Conservation (phyloP, 2,888 invertebrate genomes). For the Gryllus longicercus region DNA sequence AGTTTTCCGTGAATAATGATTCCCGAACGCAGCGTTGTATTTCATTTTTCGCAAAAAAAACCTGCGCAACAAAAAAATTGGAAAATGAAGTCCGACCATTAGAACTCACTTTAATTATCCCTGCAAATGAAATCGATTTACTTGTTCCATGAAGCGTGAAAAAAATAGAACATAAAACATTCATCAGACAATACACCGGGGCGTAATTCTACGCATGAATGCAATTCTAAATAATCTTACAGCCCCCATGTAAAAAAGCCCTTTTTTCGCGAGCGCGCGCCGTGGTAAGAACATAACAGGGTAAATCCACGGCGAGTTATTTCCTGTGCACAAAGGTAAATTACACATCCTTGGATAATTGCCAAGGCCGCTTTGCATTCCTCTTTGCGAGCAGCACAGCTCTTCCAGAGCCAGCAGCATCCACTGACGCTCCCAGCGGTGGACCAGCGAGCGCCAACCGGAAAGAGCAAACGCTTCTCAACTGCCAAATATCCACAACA, state of each 20-base stretch:
- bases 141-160: constrained; percentile 8
- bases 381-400: too few species aligned
- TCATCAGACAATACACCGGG: constrained; percentile 17
- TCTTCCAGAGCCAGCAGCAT: too few species aligned
- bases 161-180: constrained; percentile 17
- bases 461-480: too few species aligned
- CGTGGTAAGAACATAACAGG: too few species aligned
- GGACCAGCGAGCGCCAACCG: too few species aligned
- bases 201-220: constrained; percentile 3
- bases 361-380: too few species aligned
- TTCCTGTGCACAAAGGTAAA: too few species aligned
- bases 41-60: not conserved
- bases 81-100: constrained; percentile 17
- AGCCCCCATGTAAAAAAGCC: not conserved
- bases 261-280: too few species aligned
- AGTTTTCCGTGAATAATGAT: constrained; percentile 10
- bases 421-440: too few species aligned
- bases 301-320: too few species aligned
- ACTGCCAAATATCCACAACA: too few species aligned
- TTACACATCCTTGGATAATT: too few species aligned
- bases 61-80: not conserved
- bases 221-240: constrained; percentile 17
- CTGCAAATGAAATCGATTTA: constrained; percentile 17
- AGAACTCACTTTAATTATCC: constrained; percentile 17
- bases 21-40: not conserved